Evolutionary conservation across 2,888 invertebrate species (phyloP).

Genomic region (Oscheius sp.): DNA sequence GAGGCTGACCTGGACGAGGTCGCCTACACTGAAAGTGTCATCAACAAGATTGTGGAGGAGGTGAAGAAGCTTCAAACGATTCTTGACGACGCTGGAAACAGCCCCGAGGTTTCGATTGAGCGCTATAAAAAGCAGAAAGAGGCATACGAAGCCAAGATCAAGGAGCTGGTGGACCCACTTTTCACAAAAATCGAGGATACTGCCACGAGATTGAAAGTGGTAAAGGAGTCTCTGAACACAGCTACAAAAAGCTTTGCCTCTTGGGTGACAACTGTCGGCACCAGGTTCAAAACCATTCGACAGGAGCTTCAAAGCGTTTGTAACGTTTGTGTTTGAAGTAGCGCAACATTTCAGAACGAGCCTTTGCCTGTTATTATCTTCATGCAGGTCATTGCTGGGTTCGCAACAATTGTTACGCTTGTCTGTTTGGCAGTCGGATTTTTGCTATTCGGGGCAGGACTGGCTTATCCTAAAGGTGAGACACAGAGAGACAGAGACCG

Average conservation of each 20-base stretch:
- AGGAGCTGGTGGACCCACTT: not conserved
- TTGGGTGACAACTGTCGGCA: not conserved
- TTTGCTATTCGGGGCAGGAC: not conserved
- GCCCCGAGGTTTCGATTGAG: not conserved
- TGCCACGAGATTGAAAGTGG: not conserved
- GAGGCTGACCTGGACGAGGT: not conserved
- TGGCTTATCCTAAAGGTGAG: slow-evolving; percentile 7
- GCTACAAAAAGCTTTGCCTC: not conserved
- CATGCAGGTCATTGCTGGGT: not conserved
- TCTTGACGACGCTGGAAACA: not conserved
- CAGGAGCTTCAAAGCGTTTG: not conserved
- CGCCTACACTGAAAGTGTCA: not conserved
- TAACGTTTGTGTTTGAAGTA: not conserved
- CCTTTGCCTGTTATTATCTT: not conserved
- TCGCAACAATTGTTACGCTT: not conserved
- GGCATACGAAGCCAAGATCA: not conserved
- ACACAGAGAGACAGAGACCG: not conserved
- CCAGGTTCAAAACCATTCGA: not conserved
- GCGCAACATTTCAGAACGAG: not conserved
- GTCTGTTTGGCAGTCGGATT: not conserved
- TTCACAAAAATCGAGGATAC: not conserved
- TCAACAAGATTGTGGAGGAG: not conserved
- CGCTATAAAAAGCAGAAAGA: not conserved
- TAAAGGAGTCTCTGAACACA: not conserved
- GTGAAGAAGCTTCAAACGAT: not conserved